phyloP scores from a whole-genome alignment of 2,888 invertebrate species.

The Adela reaumurella region DNA sequence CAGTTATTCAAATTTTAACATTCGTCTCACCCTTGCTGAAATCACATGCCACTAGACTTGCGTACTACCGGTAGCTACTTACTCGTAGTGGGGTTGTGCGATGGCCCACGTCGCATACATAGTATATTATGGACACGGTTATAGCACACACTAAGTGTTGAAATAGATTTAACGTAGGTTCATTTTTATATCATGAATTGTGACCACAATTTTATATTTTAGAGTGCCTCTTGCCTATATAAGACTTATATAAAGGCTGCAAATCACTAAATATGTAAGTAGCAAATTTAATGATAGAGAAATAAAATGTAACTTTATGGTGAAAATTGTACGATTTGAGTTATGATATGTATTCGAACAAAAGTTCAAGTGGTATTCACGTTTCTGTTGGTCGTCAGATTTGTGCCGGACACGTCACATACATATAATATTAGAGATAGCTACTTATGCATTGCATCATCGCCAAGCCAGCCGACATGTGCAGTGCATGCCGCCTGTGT shows the following conservation, averaged over 20 bases:
- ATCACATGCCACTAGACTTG: slow-evolving; percentile 48
- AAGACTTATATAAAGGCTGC: slow-evolving; percentile 60
- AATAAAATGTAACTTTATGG: slow-evolving; percentile 46
- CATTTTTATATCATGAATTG: slow-evolving; percentile 49
- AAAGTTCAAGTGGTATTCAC: too few species aligned
- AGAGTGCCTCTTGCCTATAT: slow-evolving; percentile 63
- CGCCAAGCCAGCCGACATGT: too few species aligned
- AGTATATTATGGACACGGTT: slow-evolving; percentile 24
- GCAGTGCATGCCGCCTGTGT: too few species aligned
- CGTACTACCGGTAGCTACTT: not conserved
- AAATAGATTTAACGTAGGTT: slow-evolving; percentile 43
- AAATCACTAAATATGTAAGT: slow-evolving; percentile 55
- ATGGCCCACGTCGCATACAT: slow-evolving; percentile 13
- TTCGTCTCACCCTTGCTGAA: slow-evolving; percentile 43
- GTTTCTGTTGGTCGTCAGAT: too few species aligned
- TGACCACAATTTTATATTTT: slow-evolving; percentile 60
- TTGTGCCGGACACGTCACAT: too few species aligned
- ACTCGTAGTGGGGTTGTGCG: not conserved
- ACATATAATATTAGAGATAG: too few species aligned
- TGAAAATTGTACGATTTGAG: slow-evolving; percentile 56
- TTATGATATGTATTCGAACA: slow-evolving; percentile 43
- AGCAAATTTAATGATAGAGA: slow-evolving; percentile 37
- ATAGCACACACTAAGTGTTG: slow-evolving; percentile 22
- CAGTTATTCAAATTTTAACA: slow-evolving; percentile 60
- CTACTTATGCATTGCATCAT: too few species aligned